These are phyloP conservation scores for Sinocyclocheilus anshuiensis DNA, from an alignment of 2,113 vertebrate genomes.

Conservation along the genomic window DNA sequence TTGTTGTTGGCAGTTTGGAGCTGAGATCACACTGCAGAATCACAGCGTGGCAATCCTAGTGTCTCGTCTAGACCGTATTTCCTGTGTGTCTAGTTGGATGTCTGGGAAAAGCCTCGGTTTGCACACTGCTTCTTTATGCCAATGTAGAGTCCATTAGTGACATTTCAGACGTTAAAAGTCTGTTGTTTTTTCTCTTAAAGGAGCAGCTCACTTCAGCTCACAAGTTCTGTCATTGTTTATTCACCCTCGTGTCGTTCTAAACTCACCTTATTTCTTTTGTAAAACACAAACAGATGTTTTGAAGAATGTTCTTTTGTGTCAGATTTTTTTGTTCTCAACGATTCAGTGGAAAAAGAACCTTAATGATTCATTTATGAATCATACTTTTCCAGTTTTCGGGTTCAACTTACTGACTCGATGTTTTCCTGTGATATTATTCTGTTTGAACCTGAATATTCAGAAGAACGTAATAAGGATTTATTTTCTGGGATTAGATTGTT, in stretches of 20 bases:
- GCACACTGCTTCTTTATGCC: constrained; percentile 9
- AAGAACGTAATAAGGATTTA: not conserved
- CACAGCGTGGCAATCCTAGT: not conserved
- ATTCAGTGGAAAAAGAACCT: not conserved
- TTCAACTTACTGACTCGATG: not conserved
- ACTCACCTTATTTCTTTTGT: not conserved
- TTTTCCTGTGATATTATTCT: not conserved
- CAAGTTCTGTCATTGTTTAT: not conserved
- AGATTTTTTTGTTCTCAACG: not conserved
- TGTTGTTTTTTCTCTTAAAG: not conserved
- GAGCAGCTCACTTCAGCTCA: not conserved
- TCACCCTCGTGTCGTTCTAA: not conserved
- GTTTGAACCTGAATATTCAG: not conserved
- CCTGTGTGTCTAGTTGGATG: constrained; percentile 16
- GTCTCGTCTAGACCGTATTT: constrained; percentile 18
- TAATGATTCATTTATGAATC: not conserved
- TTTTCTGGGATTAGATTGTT: too few relatives aligned
- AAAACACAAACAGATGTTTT: not conserved
- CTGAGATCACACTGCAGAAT: constrained; percentile 22
- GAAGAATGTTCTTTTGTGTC: too few relatives aligned
- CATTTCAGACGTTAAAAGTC: too few relatives aligned
- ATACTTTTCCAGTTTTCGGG: not conserved
- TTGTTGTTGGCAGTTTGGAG: not conserved
- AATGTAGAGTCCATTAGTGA: constrained; percentile 20
- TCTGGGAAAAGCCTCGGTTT: constrained; percentile 7